Percentiles rank a stretch among this genome's conserved stretches.
Evolutionary conservation across 2,797 vertebrate genomes (phyloP).

Genomic region (Myotis vivesi): DNA sequence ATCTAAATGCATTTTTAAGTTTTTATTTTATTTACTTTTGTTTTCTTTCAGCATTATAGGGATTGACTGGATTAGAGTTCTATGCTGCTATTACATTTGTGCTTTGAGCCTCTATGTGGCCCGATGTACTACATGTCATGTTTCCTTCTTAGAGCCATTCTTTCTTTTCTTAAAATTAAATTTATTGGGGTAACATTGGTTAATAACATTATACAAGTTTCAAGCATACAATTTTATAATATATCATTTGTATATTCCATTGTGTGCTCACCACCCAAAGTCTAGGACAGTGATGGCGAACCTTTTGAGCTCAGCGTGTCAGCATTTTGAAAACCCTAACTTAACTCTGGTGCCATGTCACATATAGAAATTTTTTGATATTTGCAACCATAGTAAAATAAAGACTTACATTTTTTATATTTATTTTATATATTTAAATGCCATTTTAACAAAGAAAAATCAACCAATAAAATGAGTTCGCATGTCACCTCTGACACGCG

Average conservation of each 20-base stretch:
- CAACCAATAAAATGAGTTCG: too few species aligned
- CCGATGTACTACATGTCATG: neutral
- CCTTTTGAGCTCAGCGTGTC: too few species aligned
- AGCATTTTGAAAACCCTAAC: too few species aligned
- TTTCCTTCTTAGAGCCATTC: neutral
- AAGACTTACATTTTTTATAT: too few species aligned
- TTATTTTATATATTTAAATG: too few species aligned
- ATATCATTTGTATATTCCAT: neutral
- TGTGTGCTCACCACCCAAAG: neutral
- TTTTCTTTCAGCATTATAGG: neutral
- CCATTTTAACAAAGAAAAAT: too few species aligned
- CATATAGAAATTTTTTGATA: too few species aligned
- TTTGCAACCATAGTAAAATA: too few species aligned
- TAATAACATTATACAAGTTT: neutral
- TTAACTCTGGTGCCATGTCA: too few species aligned
- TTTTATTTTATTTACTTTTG: slow-evolving; percentile 3
- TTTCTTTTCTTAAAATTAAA: neutral
- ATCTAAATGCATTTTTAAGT: neutral
- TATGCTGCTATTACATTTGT: neutral
- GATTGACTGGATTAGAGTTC: neutral
- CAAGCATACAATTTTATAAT: neutral
- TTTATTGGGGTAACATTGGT: neutral
- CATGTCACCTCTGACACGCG: too few species aligned
- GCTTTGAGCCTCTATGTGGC: neutral
- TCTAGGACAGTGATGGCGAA: too few species aligned